A percentile compares a stretch with the other conserved stretches of the same genome.
Evolutionary conservation across 2,797 vertebrate species (phyloP).

Genomic region (Vipera latastei): DNA sequence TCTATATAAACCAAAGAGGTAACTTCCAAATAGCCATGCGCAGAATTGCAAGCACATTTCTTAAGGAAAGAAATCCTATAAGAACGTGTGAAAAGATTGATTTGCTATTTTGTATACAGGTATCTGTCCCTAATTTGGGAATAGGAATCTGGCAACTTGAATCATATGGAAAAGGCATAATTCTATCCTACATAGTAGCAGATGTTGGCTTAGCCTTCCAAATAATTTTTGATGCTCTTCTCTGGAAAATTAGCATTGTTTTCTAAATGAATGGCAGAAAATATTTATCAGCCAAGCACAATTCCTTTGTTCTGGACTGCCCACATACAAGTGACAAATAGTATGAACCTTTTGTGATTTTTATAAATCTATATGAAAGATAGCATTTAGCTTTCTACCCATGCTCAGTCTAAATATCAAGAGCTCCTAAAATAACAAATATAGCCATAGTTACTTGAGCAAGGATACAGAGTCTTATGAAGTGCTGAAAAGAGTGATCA

Average conservation of each 20-base stretch:
- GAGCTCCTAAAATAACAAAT: neutral
- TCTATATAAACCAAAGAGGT: neutral
- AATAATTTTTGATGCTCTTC: neutral
- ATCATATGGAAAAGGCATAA: neutral
- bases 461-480: neutral
- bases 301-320: neutral
- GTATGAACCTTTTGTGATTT: neutral
- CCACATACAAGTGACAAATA: neutral
- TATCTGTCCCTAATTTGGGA: neutral
- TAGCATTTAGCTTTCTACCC: neutral
- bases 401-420: neutral
- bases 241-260: neutral
- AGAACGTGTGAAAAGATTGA: neutral
- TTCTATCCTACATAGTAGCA: neutral
- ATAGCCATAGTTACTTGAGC: neutral
- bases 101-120: conserved; percentile 4
- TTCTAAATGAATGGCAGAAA: neutral
- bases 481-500: neutral
- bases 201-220: neutral
- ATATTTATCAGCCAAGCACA: neutral
- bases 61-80: neutral
- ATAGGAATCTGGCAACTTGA: conserved; percentile 20
- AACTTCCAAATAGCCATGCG: neutral
- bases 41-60: neutral
- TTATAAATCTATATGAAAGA: neutral